phyloP scores from a whole-genome alignment of 2,113 vertebrate species.

The Pollimyrus isidori region DNA sequence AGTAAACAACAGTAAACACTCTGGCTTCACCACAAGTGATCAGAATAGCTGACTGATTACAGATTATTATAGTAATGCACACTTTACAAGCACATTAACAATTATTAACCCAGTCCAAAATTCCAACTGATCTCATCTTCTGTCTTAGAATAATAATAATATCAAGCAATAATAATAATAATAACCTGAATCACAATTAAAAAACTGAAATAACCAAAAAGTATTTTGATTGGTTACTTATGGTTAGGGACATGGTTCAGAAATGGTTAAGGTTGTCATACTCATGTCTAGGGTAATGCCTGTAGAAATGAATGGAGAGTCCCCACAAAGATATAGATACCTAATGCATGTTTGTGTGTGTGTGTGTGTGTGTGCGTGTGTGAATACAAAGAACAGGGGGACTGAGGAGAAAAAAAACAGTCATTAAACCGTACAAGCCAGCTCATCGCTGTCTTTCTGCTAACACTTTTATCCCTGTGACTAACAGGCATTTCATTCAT shows the following conservation, averaged over 20 bases:
- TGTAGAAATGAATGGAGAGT: too few species aligned
- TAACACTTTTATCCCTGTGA: background rate
- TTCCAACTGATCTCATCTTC: conserved; percentile 22
- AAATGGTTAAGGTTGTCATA: background rate
- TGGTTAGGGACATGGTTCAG: background rate
- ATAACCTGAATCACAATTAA: too few species aligned
- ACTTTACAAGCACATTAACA: conserved; percentile 32
- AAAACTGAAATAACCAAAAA: too few species aligned
- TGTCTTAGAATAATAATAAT: background rate
- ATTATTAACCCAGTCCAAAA: conserved; percentile 23
- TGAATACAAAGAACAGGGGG: background rate
- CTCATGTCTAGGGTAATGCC: too few species aligned
- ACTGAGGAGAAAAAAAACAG: background rate
- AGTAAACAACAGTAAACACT: conserved; percentile 19
- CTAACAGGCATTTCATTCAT: background rate
- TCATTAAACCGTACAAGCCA: background rate
- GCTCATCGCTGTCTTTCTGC: background rate
- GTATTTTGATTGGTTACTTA: background rate
- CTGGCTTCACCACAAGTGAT: conserved; percentile 16
- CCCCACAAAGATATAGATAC: too few species aligned
- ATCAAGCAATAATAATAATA: too few species aligned
- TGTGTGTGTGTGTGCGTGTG: background rate
- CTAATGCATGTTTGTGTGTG: too few species aligned
- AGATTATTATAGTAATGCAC: conserved; percentile 28
- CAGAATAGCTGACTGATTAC: conserved; percentile 12